These are phyloP conservation scores for Leptinotarsa defecta DNA, from an alignment of 1,140 invertebrate species.

Conservation along the genomic window DNA sequence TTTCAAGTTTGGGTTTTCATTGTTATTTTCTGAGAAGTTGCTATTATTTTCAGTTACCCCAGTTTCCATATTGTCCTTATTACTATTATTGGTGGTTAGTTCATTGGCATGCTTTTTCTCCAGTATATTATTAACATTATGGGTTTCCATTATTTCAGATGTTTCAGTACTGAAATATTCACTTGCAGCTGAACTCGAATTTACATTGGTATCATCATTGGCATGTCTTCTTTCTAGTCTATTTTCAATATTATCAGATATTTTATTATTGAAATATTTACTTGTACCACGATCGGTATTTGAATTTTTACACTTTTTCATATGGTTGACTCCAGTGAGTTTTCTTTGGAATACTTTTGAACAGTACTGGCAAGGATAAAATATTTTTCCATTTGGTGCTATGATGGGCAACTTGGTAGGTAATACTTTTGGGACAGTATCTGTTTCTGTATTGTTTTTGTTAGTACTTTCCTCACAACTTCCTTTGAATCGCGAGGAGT, in stretches of 20 bases:
- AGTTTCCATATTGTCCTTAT: neutral
- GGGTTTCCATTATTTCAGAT: neutral
- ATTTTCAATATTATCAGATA: no score
- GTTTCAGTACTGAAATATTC: no score
- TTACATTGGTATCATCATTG: no score
- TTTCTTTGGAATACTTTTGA: constrained; percentile 31
- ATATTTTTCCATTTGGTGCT: constrained; percentile 1
- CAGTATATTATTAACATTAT: neutral
- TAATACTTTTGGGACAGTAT: no score
- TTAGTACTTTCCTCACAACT: neutral
- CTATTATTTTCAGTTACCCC: constrained; percentile 1
- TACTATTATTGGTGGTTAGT: neutral
- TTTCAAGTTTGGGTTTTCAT: constrained; percentile 1
- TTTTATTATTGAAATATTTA: no score
- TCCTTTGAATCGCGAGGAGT: neutral
- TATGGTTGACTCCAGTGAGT: constrained; percentile 19
- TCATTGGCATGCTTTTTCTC: neutral
- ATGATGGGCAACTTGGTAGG: neutral
- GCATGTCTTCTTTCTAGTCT: no score
- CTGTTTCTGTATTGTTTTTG: neutral
- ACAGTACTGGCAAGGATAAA: constrained; percentile 32
- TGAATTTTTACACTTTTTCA: constrained; percentile 23
- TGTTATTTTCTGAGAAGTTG: constrained; percentile 8
- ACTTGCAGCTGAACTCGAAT: no score
- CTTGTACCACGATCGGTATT: no score